Conservation (phyloP, 2,888 invertebrate genomes). For the Molorchus minor region DNA sequence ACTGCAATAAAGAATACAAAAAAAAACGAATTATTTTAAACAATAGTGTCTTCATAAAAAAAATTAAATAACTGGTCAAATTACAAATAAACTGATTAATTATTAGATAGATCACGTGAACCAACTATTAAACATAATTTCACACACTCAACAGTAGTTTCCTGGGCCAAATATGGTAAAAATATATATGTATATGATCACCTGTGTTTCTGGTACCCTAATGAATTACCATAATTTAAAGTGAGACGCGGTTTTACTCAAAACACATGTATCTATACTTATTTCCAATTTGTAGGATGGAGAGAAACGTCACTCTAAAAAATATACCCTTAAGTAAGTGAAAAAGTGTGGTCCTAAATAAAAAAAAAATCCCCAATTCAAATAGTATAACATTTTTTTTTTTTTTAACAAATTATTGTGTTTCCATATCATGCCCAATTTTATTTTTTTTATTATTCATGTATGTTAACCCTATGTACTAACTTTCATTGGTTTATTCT, state of each 20-base stretch:
- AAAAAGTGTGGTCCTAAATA: conserved; percentile 26
- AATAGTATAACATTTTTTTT: conserved; percentile 6
- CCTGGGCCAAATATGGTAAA: too few relatives aligned
- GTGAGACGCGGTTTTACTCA: background rate
- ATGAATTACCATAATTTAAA: too few relatives aligned
- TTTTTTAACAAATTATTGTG: conserved; percentile 11
- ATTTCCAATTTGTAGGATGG: conserved; percentile 50
- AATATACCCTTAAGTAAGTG: conserved; percentile 30
- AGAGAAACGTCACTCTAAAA: conserved; percentile 54
- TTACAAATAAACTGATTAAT: too few relatives aligned
- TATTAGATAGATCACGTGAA: too few relatives aligned
- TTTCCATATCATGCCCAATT: background rate
- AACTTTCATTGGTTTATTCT: conserved; percentile 44
- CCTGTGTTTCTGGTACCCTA: too few relatives aligned
- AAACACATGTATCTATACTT: background rate
- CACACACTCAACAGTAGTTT: too few relatives aligned
- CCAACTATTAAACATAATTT: too few relatives aligned
- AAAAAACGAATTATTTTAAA: too few relatives aligned
- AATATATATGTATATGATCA: too few relatives aligned
- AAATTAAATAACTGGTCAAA: too few relatives aligned
- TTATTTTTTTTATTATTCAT: conserved; percentile 3
- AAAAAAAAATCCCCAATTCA: conserved; percentile 7
- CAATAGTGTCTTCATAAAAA: too few relatives aligned
- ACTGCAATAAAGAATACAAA: too few relatives aligned
- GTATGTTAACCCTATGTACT: conserved; percentile 29